A percentile compares a stretch with the other conserved stretches of the same genome.
These are phyloP conservation scores for Panurus biarmicus DNA, from an alignment of 2,113 vertebrate genomes.

Conservation along the genomic window DNA sequence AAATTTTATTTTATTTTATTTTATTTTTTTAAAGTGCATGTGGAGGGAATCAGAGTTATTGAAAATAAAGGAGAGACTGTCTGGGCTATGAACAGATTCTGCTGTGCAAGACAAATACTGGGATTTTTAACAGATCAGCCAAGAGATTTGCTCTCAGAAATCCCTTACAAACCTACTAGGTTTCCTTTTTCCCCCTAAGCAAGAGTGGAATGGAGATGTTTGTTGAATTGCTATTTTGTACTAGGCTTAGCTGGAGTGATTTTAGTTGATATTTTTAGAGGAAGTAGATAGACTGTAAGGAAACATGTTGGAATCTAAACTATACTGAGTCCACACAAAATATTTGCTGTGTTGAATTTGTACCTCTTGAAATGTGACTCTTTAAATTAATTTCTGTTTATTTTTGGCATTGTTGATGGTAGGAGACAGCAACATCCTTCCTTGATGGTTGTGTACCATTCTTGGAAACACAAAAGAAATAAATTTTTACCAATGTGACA, in stretches of 20 bases:
- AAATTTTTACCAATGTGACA: neutral
- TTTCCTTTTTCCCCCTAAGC: neutral
- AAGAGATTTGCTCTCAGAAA: neutral
- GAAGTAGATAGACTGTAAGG: conserved; percentile 17
- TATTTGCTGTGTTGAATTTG: conserved; percentile 9
- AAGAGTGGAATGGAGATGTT: neutral
- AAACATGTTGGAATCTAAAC: conserved; percentile 15
- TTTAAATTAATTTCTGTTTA: conserved; percentile 6
- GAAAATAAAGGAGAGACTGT: neutral
- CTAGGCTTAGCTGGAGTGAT: conserved; percentile 2
- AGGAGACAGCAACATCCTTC: neutral
- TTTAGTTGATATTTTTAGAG: neutral
- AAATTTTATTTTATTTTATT: neutral
- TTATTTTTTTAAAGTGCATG: neutral
- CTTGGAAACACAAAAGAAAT: neutral
- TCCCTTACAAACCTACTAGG: neutral
- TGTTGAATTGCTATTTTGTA: neutral
- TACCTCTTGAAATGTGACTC: neutral
- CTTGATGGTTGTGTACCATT: neutral
- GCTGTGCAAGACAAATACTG: neutral
- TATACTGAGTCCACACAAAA: neutral
- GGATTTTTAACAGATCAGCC: neutral
- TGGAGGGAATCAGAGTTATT: neutral
- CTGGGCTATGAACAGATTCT: neutral
- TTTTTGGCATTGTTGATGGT: conserved; percentile 1